phyloP scores from a whole-genome alignment of 2,888 invertebrate species.

The Nephrotoma appendiculata region DNA sequence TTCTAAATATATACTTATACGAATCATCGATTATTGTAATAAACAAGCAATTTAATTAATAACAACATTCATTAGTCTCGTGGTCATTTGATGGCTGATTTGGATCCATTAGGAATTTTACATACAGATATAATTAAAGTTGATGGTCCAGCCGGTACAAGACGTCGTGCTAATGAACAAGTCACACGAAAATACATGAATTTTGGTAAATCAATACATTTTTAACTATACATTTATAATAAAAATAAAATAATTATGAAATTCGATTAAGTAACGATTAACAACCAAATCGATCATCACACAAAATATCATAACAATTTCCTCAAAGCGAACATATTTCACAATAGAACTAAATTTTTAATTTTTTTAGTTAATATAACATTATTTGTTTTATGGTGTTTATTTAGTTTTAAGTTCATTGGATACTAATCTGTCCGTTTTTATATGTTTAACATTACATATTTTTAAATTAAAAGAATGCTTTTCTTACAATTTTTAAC shows the following conservation, averaged over 20 bases:
- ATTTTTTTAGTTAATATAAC: not conserved
- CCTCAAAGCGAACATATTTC: not conserved
- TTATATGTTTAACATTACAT: not conserved
- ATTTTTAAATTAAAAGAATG: not conserved
- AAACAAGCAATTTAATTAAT: not conserved
- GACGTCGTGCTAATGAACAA: slow-evolving; percentile 32
- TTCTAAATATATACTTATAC: not conserved
- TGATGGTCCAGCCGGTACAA: slow-evolving; percentile 21
- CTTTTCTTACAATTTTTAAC: not conserved
- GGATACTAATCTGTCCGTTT: not conserved
- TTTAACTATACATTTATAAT: not conserved
- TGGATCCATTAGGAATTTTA: slow-evolving; percentile 63
- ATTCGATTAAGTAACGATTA: not conserved
- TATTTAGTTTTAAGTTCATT: not conserved
- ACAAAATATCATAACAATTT: not conserved
- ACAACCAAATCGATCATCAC: not conserved
- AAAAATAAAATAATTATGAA: not conserved
- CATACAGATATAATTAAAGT: slow-evolving; percentile 21
- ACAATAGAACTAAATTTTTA: not conserved
- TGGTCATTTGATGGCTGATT: slow-evolving; percentile 68
- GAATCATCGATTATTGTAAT: not conserved
- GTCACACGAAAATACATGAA: slow-evolving; percentile 15
- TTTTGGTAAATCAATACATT: slow-evolving; percentile 12
- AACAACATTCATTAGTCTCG: slow-evolving; percentile 42
- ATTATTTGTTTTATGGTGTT: not conserved